Percentiles rank a stretch among this genome's conserved stretches.
Evolutionary conservation across 2,888 invertebrate genomes (phyloP).

Genomic region (Suillia variegata): DNA sequence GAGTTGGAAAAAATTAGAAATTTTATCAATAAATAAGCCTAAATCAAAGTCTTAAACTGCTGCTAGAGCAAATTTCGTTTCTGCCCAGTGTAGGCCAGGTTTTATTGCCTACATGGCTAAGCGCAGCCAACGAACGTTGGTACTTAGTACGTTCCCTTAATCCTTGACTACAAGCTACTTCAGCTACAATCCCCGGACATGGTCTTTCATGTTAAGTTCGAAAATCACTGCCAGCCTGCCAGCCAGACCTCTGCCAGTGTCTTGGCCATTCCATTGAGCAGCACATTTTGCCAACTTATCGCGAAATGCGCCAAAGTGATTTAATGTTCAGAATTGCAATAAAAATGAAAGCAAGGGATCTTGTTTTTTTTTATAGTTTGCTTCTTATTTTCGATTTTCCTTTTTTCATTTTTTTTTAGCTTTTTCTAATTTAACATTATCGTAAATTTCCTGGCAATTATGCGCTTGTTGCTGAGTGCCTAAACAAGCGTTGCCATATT

Average conservation of each 20-base stretch:
- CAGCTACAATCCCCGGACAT: background rate
- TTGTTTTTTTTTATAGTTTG: background rate
- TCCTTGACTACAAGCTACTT: background rate
- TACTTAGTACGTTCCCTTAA: background rate
- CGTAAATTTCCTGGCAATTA: conserved; percentile 53
- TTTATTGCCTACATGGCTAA: too few relatives aligned
- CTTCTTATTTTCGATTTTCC: background rate
- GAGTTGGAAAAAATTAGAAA: too few relatives aligned
- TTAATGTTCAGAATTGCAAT: conserved; percentile 39
- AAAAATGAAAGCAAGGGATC: conserved; percentile 40
- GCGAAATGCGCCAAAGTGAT: conserved; percentile 53
- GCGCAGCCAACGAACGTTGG: too few relatives aligned
- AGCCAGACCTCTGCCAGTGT: background rate
- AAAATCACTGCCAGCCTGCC: background rate
- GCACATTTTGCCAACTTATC: conserved; percentile 42
- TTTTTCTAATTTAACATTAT: conserved; percentile 52
- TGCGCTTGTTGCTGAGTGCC: conserved; percentile 40
- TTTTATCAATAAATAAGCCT: too few relatives aligned
- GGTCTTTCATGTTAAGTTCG: background rate
- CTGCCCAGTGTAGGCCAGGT: too few relatives aligned
- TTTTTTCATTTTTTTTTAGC: conserved; percentile 26
- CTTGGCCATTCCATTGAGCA: background rate
- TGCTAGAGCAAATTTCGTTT: too few relatives aligned
- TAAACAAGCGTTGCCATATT: background rate
- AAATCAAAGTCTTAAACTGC: too few relatives aligned